Evolutionary conservation across 2,888 invertebrate species (phyloP), one percentile per base, ranked within the genome.

Genomic region (Chesias legatella): DNA sequence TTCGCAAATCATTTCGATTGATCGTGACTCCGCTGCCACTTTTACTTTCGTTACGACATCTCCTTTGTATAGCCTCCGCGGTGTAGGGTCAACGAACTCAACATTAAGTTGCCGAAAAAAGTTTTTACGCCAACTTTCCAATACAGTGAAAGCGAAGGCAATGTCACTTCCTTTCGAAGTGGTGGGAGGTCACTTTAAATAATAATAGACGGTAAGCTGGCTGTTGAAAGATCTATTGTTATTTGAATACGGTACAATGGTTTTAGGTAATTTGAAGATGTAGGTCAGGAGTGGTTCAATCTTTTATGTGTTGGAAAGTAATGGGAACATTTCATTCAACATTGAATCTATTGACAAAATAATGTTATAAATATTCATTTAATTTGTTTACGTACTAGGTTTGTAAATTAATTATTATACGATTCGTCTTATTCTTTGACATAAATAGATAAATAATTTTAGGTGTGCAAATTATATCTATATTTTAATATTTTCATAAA

Each of bases 51-150:
- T 79, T 67, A 67, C 73, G 77, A 76, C 67, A 72, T 71, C 70
- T 71, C 77, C 81, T 83, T 84, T 84, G 82, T 85, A 77, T 79
- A 67, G 36, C 30, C 50, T 48, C 72, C 72, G 76, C 75, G 71
- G 70, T 76, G 78, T 77, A 77, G 71, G 83, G 83, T 84, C 81
- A 67, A 70, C 71, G 84, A 74, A 73, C 85, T 72, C 74, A 74
- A 73, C 79, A 76, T 80, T 78, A 75, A 60, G 80, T 79, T 85
- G 84, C 84, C 88, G 84, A 88, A 86, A 83, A 85, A 73, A 73
- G 73, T 85, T 86, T 86, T 86, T 85, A 85, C 86, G 79, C 80
- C 85, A 79, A 86, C 88, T 88, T 88, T 88, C 88, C 85, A 88
- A 88, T 84, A 79, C 60, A 77, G 88, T 88, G 88, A 88, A 88